Evolutionary conservation across 2,113 vertebrate species (phyloP).

Genomic region (Ammospiza caudacuta): DNA sequence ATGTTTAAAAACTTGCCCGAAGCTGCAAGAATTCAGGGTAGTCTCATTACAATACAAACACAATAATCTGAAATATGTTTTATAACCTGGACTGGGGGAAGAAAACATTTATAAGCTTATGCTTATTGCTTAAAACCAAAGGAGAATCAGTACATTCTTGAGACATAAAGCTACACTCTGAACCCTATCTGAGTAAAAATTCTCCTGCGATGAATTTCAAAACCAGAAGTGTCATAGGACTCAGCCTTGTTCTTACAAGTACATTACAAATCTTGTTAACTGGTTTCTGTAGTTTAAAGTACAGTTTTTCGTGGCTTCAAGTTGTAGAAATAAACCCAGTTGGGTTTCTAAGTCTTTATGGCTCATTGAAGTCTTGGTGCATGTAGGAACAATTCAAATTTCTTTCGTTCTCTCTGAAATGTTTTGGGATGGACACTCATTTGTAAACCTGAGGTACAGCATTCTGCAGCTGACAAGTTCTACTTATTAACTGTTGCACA

Average conservation of each 20-base stretch:
- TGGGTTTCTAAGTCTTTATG: not conserved
- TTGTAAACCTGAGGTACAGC: not conserved
- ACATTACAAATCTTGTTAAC: not conserved
- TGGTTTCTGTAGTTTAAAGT: not conserved
- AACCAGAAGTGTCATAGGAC: not conserved
- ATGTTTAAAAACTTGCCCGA: not conserved
- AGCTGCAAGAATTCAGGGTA: not conserved
- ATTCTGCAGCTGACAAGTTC: not conserved
- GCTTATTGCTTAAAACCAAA: not conserved
- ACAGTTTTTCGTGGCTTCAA: not conserved
- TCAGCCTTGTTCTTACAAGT: rapidly evolving
- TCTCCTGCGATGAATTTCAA: not conserved
- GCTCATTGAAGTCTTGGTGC: not conserved
- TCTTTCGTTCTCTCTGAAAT: not conserved
- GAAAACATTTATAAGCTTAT: not conserved
- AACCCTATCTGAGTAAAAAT: not conserved
- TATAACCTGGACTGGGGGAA: not conserved
- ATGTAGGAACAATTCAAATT: not conserved
- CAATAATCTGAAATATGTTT: not conserved
- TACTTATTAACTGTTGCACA: not conserved
- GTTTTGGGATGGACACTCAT: not conserved
- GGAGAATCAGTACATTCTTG: not conserved
- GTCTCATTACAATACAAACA: not conserved
- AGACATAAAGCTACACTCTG: not conserved
- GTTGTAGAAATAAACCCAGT: not conserved